These are phyloP conservation scores for Mastomys coucha DNA, from an alignment of 2,113 vertebrate genomes.

Conservation along the genomic window DNA sequence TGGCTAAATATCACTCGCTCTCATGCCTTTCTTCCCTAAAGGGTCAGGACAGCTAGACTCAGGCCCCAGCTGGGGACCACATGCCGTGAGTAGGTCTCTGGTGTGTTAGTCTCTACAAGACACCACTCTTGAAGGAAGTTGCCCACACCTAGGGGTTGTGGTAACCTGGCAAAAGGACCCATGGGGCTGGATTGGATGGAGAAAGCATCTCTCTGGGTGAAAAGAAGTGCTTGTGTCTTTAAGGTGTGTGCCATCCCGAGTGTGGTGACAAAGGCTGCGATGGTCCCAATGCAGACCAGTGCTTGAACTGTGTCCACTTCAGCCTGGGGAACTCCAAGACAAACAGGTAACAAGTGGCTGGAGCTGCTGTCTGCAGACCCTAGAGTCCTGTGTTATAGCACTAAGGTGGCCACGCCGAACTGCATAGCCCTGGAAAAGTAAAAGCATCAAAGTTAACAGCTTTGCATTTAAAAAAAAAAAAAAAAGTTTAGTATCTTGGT, in stretches of 20 bases:
- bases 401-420: background rate
- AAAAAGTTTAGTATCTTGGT: background rate
- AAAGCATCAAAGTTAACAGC: background rate
- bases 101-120: background rate
- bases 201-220: conserved; percentile 47
- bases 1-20: background rate
- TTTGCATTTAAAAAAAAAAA: background rate
- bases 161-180: background rate
- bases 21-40: background rate
- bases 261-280: conserved; percentile 94
- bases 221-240: conserved; percentile 72
- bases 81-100: rapidly evolving
- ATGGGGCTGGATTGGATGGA: background rate
- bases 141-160: rapidly evolving
- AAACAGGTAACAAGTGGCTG: conserved; percentile 88
- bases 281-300: conserved; percentile 91
- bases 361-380: background rate
- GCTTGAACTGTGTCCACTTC: conserved; percentile 95
- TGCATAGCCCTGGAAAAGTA: background rate
- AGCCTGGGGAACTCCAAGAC: conserved; percentile 91
- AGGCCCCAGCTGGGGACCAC: background rate
- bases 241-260: conserved; percentile 92
- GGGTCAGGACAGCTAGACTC: background rate
- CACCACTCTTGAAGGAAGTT: background rate
- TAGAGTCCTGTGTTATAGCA: rapidly evolving